phyloP scores from a whole-genome alignment of 2,797 vertebrate species.

The Ctenopoma multispine region DNA sequence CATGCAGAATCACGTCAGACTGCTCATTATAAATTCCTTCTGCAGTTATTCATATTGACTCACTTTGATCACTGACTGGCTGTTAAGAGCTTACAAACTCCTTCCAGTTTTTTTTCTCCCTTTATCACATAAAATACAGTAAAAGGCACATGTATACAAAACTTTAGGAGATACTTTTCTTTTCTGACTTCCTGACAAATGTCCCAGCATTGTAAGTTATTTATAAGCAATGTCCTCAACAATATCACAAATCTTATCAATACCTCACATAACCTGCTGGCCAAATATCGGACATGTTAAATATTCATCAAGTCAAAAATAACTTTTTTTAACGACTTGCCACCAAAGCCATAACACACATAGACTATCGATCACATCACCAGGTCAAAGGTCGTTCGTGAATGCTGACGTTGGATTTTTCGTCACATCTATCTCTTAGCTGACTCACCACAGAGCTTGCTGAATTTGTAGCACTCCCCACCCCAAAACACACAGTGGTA shows the following conservation, averaged over 20 bases:
- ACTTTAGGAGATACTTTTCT: background rate
- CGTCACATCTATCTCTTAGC: background rate
- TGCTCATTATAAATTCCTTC: conserved; percentile 38
- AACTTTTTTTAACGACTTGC: background rate
- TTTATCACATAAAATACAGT: background rate
- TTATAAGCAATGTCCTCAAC: conserved; percentile 17
- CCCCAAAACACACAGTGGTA: background rate
- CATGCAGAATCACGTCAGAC: conserved; percentile 4
- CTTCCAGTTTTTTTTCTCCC: conserved; percentile 12
- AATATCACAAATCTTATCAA: background rate
- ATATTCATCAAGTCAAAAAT: background rate
- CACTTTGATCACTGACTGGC: conserved; percentile 49
- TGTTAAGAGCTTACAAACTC: conserved; percentile 11
- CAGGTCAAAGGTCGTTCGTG: no score
- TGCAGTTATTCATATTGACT: conserved; percentile 33
- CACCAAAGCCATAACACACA: no score
- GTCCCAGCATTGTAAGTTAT: conserved; percentile 33
- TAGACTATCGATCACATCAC: no score
- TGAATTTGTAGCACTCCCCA: background rate
- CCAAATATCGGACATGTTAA: conserved; percentile 13
- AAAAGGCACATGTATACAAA: conserved; percentile 7
- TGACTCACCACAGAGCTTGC: background rate
- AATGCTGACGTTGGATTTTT: background rate
- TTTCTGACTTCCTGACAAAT: background rate
- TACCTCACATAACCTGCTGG: background rate